Conservation (phyloP, 2,113 vertebrate species). For the Chaenogobius annularis region DNA sequence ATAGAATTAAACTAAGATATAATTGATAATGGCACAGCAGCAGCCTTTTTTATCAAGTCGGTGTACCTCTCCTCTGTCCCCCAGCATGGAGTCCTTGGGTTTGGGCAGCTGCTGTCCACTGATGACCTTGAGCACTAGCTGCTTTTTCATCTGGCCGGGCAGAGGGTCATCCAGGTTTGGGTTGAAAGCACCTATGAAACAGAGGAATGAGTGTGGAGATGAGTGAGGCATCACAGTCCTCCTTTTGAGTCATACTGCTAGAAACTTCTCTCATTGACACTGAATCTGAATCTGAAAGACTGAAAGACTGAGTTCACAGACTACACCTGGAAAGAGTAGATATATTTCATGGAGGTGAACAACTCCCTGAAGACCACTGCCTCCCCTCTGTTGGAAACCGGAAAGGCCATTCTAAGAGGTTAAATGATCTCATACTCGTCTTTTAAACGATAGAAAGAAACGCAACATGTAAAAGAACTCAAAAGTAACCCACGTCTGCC, state of each 20-base stretch:
- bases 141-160: slow-evolving; percentile 88
- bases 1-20: not conserved
- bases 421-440: no score
- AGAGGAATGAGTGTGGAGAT: not conserved
- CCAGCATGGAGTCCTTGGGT: slow-evolving; percentile 94
- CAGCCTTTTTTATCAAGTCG: not conserved
- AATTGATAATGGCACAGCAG: no score
- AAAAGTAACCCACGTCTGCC: no score
- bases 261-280: not conserved
- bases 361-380: no score
- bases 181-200: slow-evolving; percentile 85
- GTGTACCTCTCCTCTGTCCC: slow-evolving; percentile 94
- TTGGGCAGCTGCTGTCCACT: slow-evolving; percentile 98
- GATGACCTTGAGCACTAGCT: slow-evolving; percentile 91
- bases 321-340: no score
- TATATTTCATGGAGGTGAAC: no score
- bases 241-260: not conserved
- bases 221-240: not conserved
- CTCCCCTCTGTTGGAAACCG: no score
- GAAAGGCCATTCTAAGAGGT: no score
- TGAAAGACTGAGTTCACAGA: no score
- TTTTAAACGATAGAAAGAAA: no score
- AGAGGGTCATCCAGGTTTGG: slow-evolving; percentile 88
- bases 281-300: no score
- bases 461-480: no score